Base-by-base conservation (phyloP, 1,140 invertebrate species). In the Sinella curviseta region DNA sequence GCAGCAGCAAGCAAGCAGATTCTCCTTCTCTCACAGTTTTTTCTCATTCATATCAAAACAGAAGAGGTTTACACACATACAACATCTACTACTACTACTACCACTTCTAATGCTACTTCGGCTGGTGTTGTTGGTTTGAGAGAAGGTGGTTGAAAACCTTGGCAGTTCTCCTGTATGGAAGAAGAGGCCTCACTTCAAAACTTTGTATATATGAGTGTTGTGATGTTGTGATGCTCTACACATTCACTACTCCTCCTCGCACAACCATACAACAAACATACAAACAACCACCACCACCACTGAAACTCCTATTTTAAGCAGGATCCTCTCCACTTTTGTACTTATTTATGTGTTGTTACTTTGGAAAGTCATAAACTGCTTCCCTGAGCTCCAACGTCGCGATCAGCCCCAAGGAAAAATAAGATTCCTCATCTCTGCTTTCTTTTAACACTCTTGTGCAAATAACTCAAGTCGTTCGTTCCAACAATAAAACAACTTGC, bases 341-440 rank as follows among this genome's bases (percentile, higher is more conserved):
- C 24, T 17, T 70, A 70, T 70, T 70, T 70, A 70, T 33, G 26
- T 70, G 65, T 33, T 31, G 65, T 33, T 33, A 8, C 65, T 70
- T 33, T 24, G 24, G 12, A 33, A 70, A 31, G 12, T 70, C 31
- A 2, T 70, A 33, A 31, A 70, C 65, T 31, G 28, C n/a, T 70
- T 33, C 24, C 55, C 3, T 60, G 55, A 8, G 39, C 39, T 60
- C n/a, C n/a, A n/a, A 48, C 39, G 65, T 70, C 65, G 65, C 65
- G 65, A 31, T 70, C 65, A 70, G n/a, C 65, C 65, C 65, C 65
- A 70, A 26, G 39, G 39, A 48, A 48, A 8, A 48, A 48, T 12
- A 48, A 48, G 20, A 48, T 8, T 20, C 20, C 8, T 48, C 20
- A 12, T 48, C 39, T 48, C 39, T 48, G 20, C 39, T 48, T 48